A percentile compares a stretch with the other conserved stretches of the same genome.
Conservation (phyloP, 2,797 vertebrate genomes). For the Pelodytes ibericus region DNA sequence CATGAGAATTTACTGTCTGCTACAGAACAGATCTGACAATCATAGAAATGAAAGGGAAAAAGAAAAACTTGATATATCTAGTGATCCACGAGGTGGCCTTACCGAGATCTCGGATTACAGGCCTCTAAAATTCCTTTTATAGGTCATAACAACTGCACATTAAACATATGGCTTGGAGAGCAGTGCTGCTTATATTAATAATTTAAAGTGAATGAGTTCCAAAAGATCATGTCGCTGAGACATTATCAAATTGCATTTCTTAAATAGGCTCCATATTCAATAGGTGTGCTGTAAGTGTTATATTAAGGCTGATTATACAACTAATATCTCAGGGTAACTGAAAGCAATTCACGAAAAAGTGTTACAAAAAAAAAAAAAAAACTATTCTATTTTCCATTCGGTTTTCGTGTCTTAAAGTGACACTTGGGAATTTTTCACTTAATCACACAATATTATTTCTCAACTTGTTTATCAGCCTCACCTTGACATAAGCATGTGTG, state of each 20-base stretch:
- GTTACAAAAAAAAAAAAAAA: slow-evolving; percentile 61
- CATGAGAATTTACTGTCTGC: slow-evolving; percentile 66
- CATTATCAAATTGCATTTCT: slow-evolving; percentile 63
- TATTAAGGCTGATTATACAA: slow-evolving; percentile 61
- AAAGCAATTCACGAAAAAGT: slow-evolving; percentile 61
- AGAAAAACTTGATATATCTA: slow-evolving; percentile 56
- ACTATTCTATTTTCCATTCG: no score
- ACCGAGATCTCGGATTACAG: slow-evolving; percentile 61
- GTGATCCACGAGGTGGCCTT: slow-evolving; percentile 53
- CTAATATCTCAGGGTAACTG: slow-evolving; percentile 61
- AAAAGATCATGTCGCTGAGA: slow-evolving; percentile 60
- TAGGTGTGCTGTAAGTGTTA: slow-evolving; percentile 55
- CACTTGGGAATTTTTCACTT: no score
- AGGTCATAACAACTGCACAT: slow-evolving; percentile 58
- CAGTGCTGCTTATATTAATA: slow-evolving; percentile 54
- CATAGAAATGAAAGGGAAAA: no score
- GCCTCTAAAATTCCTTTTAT: slow-evolving; percentile 61
- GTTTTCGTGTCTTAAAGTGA: no score
- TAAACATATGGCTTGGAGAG: slow-evolving; percentile 56
- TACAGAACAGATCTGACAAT: slow-evolving; percentile 57
- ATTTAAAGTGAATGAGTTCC: slow-evolving; percentile 62
- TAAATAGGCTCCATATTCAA: slow-evolving; percentile 66
- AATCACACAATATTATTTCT: no score
- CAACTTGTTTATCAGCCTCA: no score
- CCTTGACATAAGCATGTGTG: no score